A percentile compares a stretch with the other conserved stretches of the same genome.
phyloP scores from a whole-genome alignment of 2,113 vertebrate genomes.

The Corydoras maculifer region DNA sequence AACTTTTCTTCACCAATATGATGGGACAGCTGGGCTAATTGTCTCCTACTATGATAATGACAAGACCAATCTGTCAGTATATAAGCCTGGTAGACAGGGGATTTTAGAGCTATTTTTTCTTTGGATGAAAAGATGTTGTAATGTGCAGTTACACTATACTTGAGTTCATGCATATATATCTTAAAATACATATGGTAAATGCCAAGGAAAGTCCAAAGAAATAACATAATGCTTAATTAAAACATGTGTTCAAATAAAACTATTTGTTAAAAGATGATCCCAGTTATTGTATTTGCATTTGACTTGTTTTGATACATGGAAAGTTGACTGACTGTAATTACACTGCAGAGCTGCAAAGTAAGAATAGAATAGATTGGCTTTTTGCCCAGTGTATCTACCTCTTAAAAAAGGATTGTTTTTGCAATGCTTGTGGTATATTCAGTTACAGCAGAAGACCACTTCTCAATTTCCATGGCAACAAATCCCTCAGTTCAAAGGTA shows the following conservation, averaged over 20 bases:
- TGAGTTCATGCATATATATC: too few species aligned
- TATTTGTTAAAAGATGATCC: not conserved
- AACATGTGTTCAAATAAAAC: too few species aligned
- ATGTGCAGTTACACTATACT: too few species aligned
- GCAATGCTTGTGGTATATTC: slow-evolving; percentile 16
- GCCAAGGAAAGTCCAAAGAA: too few species aligned
- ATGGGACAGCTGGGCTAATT: slow-evolving; percentile 27
- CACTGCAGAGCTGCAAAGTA: not conserved
- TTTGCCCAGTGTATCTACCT: slow-evolving; percentile 9
- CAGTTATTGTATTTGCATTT: not conserved
- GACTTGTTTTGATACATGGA: not conserved
- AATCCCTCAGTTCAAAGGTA: slow-evolving; percentile 33
- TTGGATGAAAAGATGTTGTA: too few species aligned
- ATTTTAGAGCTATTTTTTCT: slow-evolving; percentile 1
- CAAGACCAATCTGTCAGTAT: slow-evolving; percentile 25
- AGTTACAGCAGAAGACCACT: slow-evolving; percentile 29
- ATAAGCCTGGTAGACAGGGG: slow-evolving; percentile 1
- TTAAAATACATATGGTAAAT: too few species aligned
- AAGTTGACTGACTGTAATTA: slow-evolving; percentile 7
- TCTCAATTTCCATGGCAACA: slow-evolving; percentile 39
- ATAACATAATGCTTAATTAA: too few species aligned
- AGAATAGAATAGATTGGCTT: not conserved
- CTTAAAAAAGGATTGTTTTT: slow-evolving; percentile 12
- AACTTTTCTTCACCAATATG: slow-evolving; percentile 23
- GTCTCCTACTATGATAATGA: slow-evolving; percentile 26